Evolutionary conservation across 2,888 invertebrate species (phyloP), one percentile per base, ranked within the genome.

Genomic region (Oscheius sp.): DNA sequence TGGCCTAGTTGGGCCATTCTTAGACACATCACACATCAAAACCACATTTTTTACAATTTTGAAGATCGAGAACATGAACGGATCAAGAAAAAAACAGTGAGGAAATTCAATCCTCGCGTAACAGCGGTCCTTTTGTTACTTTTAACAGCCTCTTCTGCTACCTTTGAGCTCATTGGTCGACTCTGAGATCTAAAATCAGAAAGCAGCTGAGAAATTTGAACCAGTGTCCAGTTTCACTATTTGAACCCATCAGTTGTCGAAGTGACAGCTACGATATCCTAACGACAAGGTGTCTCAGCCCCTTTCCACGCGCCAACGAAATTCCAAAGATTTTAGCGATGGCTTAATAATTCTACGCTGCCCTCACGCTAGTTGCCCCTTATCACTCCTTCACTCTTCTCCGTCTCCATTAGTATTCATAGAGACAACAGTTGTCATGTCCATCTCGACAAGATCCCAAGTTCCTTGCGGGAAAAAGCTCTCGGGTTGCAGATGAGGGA

Each of bases 191-290:
- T 17, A 4, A 42, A 20, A 42, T 3, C 42, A 12, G 20, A 42
- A 42, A 42, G 42, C 42, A 42, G 20, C 42, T n/a, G 15, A 20
- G 42, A 33, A 55, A 55, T 37, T 12, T 33, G 55, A 55, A 17
- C 31, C 31, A 17, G 55, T 55, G 55, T 55, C 55, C 55, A 55
- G 37, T 55, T 34, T 55, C 55, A 55, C 55, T 55, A 55, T 33
- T 55, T 33, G 33, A 34, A 55, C 34, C 20, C 55, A 55, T 55
- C 55, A 55, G 55, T 55, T 55, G 55, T 55, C 55, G 17, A 48
- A n/a, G n/a, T n/a, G n/a, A n/a, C n/a, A n/a, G n/a, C n/a, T n/a
- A n/a, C n/a, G n/a, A n/a, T n/a, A n/a, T n/a, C n/a, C n/a, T n/a
- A n/a, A n/a, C n/a, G n/a, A n/a, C n/a, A n/a, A n/a, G n/a, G n/a